A percentile compares a stretch with the other conserved stretches of the same genome.
Conservation (phyloP, 2,888 invertebrate genomes). For the Idaea dimidiata region DNA sequence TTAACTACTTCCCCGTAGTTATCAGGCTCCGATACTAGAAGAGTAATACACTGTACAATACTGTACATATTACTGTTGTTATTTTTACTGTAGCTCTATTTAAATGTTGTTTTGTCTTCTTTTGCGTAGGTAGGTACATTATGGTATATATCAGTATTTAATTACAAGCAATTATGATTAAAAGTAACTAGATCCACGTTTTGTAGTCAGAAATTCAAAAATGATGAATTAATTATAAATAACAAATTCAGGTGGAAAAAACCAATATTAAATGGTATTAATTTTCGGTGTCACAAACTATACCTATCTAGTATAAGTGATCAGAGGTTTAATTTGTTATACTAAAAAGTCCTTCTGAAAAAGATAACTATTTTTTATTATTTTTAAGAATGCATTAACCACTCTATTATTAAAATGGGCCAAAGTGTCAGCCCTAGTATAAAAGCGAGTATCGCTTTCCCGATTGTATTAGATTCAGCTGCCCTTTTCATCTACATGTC, state of each 20-base stretch:
- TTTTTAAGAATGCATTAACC: not conserved
- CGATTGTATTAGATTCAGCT: constrained; percentile 81
- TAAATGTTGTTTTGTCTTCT: not conserved
- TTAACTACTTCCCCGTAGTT: constrained; percentile 74
- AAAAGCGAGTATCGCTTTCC: constrained; percentile 72
- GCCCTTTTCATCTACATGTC: constrained; percentile 81
- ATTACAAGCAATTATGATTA: no score
- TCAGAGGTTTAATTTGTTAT: no score
- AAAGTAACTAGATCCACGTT: no score
- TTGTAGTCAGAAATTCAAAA: no score
- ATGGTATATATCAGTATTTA: no score
- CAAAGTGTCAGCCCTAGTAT: constrained; percentile 55
- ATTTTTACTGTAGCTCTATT: not conserved
- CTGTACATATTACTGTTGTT: not conserved
- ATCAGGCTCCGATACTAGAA: constrained; percentile 66
- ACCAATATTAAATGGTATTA: no score
- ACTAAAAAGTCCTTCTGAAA: no score
- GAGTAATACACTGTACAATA: constrained; percentile 27
- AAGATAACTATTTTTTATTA: no score
- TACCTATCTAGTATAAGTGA: no score
- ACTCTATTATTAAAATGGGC: not conserved
- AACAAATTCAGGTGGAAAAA: no score
- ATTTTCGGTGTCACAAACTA: no score
- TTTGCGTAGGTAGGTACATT: not conserved
- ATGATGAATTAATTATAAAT: no score